These are phyloP conservation scores for Hoplostethus atlanticus DNA, from an alignment of 2,797 vertebrate species.

Conservation along the genomic window DNA sequence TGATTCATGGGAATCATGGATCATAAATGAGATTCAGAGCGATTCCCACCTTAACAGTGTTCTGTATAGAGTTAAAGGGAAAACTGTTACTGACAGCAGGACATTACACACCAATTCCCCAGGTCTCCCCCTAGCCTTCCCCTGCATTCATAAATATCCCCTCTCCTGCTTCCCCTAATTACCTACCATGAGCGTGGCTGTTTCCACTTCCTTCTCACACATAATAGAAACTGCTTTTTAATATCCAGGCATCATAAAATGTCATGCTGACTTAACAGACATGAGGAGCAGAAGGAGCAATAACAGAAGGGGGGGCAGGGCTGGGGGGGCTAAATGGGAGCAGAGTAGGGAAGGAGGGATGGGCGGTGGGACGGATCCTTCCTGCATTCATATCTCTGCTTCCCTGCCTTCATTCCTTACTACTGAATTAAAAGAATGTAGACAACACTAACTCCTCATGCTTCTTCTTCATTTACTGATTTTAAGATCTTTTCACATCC, in stretches of 20 bases:
- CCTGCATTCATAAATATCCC: conserved; percentile 83
- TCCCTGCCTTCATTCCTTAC: conserved; percentile 30
- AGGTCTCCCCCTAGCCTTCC: conserved; percentile 65
- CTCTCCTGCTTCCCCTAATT: conserved; percentile 83
- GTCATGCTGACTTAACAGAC: conserved; percentile 86
- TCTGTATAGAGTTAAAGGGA: conserved; percentile 77
- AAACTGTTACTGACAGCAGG: conserved; percentile 84
- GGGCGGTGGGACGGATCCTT: conserved; percentile 24
- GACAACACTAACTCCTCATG: not conserved
- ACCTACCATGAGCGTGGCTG: conserved; percentile 82
- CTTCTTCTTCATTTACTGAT: not conserved
- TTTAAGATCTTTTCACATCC: not conserved
- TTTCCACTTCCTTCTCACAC: conserved; percentile 82
- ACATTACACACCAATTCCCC: conserved; percentile 83
- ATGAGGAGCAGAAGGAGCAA: conserved; percentile 81
- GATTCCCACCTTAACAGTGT: conserved; percentile 68
- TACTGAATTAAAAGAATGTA: too few species aligned
- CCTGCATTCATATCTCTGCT: conserved; percentile 34
- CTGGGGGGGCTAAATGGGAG: conserved; percentile 15
- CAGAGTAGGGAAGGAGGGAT: conserved; percentile 24
- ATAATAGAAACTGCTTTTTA: conserved; percentile 87
- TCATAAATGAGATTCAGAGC: conserved; percentile 75
- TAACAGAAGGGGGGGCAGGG: conserved; percentile 70
- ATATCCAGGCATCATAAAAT: conserved; percentile 87
- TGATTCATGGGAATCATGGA: conserved; percentile 69